Evolutionary conservation across 2,888 invertebrate species (phyloP).

Genomic region (Synanthedon vespiformis): DNA sequence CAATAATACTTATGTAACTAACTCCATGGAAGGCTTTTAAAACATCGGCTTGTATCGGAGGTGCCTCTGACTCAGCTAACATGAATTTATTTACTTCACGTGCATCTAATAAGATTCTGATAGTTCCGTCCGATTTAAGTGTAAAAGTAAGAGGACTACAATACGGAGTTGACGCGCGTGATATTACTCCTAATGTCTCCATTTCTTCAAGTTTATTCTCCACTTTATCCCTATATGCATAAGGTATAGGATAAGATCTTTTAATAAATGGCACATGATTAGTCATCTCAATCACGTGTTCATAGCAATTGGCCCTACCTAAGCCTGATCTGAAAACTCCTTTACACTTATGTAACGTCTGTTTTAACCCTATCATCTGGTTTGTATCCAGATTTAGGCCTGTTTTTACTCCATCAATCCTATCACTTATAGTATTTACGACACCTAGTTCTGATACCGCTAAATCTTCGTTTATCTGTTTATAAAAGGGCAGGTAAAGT

Average conservation of each 20-base stretch:
- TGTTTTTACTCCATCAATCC: no score
- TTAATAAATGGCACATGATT: constrained; percentile 7
- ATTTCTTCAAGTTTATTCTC: constrained; percentile 10
- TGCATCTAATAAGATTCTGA: constrained; percentile 7
- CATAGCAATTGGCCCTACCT: constrained; percentile 7
- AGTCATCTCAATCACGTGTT: constrained; percentile 10
- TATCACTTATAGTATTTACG: no score
- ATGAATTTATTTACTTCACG: constrained; percentile 6
- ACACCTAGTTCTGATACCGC: no score
- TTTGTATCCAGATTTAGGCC: no score
- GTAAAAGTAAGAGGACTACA: constrained; percentile 13
- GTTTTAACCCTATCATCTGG: no score
- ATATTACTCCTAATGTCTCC: constrained; percentile 2
- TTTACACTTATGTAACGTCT: no score
- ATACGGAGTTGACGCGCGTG: constrained; percentile 6
- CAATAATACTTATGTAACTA: constrained; percentile 7
- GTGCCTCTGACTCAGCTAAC: constrained; percentile 7
- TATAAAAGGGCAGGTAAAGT: no score
- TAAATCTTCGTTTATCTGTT: no score
- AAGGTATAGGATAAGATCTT: constrained; percentile 11
- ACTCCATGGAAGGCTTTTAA: constrained; percentile 8
- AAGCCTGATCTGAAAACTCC: no score
- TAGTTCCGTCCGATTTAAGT: constrained; percentile 1
- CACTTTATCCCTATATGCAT: constrained; percentile 10
- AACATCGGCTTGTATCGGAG: background rate